phyloP scores from a whole-genome alignment of 2,113 vertebrate genomes.

The Marmota monax region DNA sequence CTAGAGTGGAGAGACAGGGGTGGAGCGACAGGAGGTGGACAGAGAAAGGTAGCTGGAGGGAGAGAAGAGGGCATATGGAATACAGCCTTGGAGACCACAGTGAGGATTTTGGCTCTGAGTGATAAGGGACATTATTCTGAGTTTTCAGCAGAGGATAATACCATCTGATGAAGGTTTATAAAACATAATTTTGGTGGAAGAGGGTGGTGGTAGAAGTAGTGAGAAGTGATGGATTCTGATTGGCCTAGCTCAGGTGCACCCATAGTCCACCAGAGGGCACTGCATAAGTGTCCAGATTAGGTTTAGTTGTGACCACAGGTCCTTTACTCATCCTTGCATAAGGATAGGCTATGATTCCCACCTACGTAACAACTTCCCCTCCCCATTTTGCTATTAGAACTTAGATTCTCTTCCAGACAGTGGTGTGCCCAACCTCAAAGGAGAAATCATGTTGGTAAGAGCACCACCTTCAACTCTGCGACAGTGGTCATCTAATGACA shows the following conservation, averaged over 20 bases:
- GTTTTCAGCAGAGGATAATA: background rate
- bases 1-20: background rate
- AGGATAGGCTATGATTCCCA: background rate
- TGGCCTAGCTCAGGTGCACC: background rate
- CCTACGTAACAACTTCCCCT: background rate
- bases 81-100: background rate
- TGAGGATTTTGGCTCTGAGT: background rate
- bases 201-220: background rate
- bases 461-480: background rate
- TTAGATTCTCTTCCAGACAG: background rate
- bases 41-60: background rate
- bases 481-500: background rate
- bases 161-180: background rate
- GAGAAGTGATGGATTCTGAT: background rate
- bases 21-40: too few species aligned
- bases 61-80: background rate
- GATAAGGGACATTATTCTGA: background rate
- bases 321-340: background rate
- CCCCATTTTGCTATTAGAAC: background rate
- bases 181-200: background rate
- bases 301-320: background rate
- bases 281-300: background rate
- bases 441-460: background rate
- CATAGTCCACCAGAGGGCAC: conserved; percentile 66
- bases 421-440: background rate